Base-by-base conservation (phyloP, 2,888 invertebrate species). In the Eupithecia subumbrata region DNA sequence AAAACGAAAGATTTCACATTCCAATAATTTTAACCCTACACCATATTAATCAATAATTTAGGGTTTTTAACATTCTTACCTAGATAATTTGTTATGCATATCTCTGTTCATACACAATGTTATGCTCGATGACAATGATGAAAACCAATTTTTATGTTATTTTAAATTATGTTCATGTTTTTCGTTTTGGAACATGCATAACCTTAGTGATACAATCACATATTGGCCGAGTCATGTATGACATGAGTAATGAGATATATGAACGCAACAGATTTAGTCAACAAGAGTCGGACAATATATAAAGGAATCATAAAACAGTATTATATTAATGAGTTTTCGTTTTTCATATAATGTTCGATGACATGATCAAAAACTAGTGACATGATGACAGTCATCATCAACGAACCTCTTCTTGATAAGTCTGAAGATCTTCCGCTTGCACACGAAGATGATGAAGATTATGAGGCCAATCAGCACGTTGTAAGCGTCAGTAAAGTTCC, bases 391-490 rank as follows among this genome's bases (percentile, higher is more conserved):
- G 18, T 68, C 45, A 69, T 70, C 60, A 48, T 64, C 63, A 81
- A 90, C 91, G 76, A 86, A 96, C 95, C 96, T 95, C 86, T 96
- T 96, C 82, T 96, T 92, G 64, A 97, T 90, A 68, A 96, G 89
- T 18, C 92, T 93, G 87, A 96, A 95, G 75, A 96, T 96, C 86
- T 96, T 96, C 82, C 94, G 93, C 85, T 97, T 97, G 94, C 96
- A 97, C 5, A 97, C 97, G 87, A 97, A 97, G 81, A 97, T 96
- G 80, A 97, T 90, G 90, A 97, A 97, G 69, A 97, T 96, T 69
- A 96, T 95, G 0, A 97, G 89, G 0, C 97, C 97, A 78, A 97
- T 96, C 52, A 96, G 94, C 0, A 96, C 96, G 84, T 97, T 97
- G 84, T 96, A 96, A 34, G 96, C 91, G 82, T 97, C 97, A 2